Base-by-base conservation (phyloP, 1,140 invertebrate genomes). In the Drosophila funebris region DNA sequence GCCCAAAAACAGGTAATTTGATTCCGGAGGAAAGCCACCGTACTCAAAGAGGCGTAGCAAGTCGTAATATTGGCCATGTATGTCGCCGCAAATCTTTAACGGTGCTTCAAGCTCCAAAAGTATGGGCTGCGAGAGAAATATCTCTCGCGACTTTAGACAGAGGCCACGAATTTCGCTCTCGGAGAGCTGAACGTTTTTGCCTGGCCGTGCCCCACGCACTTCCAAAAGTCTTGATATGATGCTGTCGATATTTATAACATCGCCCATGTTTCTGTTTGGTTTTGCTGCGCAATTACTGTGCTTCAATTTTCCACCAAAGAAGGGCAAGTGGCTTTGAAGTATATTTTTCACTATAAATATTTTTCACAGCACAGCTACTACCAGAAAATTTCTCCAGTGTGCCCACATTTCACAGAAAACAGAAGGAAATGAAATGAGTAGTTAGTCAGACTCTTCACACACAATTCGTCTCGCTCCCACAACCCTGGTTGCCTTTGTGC, bases 51-150 rank as follows among this genome's bases (percentile, higher is more conserved):
- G 93, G 89, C 99, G 95, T 73, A 99, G 93, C 46, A 99, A 93
- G 93, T 99, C 99, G 91, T 98, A 99, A 92, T 99, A 99, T 93
- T 99, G 97, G 70, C 99, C 99, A 92, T 99, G 99, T 90, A 99
- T 99, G 92, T 99, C 99, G 93, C 97, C 97, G 93, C 99, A 99
- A 87, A 99, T 99, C 94, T 99, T 99, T 37, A 99, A 93, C 44
- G 99, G 99, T 53, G 99, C 99, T 93, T 99, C 98, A 71, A 99
- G 93, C 93, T 99, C 99, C 81, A 99, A 93, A 76, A 99, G 93
- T 92, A 99, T 99, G 8, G 99, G 99, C 92, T 99, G 99, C 92
- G 98, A 98, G 24, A 99, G 95, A 93, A 99, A 99, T 90, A 99
- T 99, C 95, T 99, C 99, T 90, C 99, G 94, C 67, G 96, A 99